Percentiles rank a stretch among this genome's conserved stretches.
phyloP scores from a whole-genome alignment of 2,888 invertebrate species.

The Amphipoea oculea region DNA sequence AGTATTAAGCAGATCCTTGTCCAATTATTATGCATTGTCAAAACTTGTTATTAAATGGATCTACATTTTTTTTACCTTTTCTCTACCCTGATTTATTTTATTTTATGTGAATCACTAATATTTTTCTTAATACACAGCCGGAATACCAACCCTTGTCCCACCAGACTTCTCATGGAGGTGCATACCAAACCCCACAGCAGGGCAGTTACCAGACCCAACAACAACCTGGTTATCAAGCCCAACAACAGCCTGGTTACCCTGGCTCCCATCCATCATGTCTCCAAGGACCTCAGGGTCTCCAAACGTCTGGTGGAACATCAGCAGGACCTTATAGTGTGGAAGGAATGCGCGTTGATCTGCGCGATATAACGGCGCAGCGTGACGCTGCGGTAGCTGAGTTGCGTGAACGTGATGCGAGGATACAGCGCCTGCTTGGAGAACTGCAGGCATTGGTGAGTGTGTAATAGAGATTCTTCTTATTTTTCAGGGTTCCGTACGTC shows the following conservation, averaged over 20 bases:
- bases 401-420: constrained; percentile 90
- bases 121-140: constrained; percentile 28
- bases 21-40: background rate
- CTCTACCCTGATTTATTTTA: too few relatives aligned
- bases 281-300: constrained; percentile 38
- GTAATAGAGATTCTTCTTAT: background rate
- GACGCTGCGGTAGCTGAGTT: constrained; percentile 82
- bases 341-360: constrained; percentile 81
- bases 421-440: constrained; percentile 92
- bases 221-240: constrained; percentile 32
- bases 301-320: background rate
- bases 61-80: too few relatives aligned
- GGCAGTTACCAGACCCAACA: constrained; percentile 25
- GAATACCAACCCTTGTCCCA: constrained; percentile 50
- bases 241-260: constrained; percentile 23
- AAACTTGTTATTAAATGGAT: too few relatives aligned
- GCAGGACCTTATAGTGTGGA: constrained; percentile 73
- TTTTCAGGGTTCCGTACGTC: background rate
- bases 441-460: constrained; percentile 91
- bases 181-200: constrained; percentile 30
- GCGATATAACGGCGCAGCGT: constrained; percentile 82
- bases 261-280: constrained; percentile 31
- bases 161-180: constrained; percentile 36
- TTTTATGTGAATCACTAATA: background rate
- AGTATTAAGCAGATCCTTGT: background rate